Base-by-base conservation (phyloP, 2,888 invertebrate species). In the Smittia aterrima region DNA sequence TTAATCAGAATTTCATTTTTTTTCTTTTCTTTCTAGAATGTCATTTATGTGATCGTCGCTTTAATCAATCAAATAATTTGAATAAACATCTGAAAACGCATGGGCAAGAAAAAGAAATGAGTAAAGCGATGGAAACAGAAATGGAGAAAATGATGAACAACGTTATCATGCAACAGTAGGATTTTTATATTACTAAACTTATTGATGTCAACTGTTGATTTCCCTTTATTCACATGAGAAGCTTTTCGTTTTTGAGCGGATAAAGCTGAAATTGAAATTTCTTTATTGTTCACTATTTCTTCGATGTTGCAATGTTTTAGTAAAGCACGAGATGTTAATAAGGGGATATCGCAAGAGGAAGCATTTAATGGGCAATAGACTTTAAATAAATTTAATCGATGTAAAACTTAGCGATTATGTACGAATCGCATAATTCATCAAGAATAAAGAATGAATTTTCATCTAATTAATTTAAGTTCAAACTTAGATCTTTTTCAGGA, bases 41-140 rank as follows among this genome's bases (percentile, higher is more conserved):
- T 47, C 40, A 40, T 40, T 20, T 73, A 13, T 73, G 66, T 64
- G 73, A 64, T 72, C 58, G 72, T 0, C 58, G 72, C 13, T 73
- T 73, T 47, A 73, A 73, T n/a, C 53, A 62, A 22, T 38, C 38
- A 18, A 73, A 73, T 41, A 73, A 73, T 47, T 27, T 73, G 22
- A 73, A 73, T 16, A 73, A 73, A 22, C 73, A 73, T 64, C 24
- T 73, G n/a, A 73, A 73, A 27, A 73, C 73, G 6, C 73, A 73
- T 18, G 73, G 73, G 1, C 73, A 73, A 27, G 73, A 73, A 16
- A 73, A 73, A n/a, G 73, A 73, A 25, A 24, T 73, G n/a, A 32
- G 32, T 9, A 64, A 41, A 47, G 41, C 40, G 7, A 73, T 73
- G 73, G 73, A 73, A 41, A 73, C 22, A 24, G 73, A 73, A 16